Evolutionary conservation across 1,140 invertebrate genomes (phyloP), one percentile per base, ranked within the genome.

Genomic region (Polypedilum pembai): DNA sequence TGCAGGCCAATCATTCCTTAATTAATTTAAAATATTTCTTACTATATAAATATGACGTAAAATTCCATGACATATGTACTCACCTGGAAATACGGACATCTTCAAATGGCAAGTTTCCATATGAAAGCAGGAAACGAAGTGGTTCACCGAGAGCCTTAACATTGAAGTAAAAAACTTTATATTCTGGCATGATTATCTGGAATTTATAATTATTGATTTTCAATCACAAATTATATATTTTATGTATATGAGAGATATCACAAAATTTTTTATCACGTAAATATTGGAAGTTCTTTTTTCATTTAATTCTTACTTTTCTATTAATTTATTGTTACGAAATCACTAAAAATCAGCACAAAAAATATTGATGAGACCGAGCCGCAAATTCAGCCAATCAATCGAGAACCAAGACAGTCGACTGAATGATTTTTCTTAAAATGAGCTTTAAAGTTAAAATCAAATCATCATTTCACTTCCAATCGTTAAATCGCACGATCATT

Each of bases 161-260:
- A 78, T 88, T 85, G 81, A 90, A 91, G 77, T 91, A 91, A 74
- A 85, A 87, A 12, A 91, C 79, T 77, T 86, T 87, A 79, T 87
- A 87, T 78, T 78, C 78, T 79, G 82, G 81, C 78, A 33, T 33
- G 24, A 80, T 82, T 76, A 81, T 79, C 73, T 80, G 80, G 8
- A 56, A 56, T 3, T 73, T n/a, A 40, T 73, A 21, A 72, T 72
- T 8, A 3, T 10, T 72, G 66, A 18, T n/a, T n/a, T 72, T 72
- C 20, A 56, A 56, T 56, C n/a, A 56, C 10, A 56, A 56, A 56
- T 15, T 56, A n/a, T n/a, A n/a, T n/a, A 3, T 56, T 12, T 33
- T 33, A 33, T 33, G 24, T 5, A 33, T 33, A 5, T 33, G 1
- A 3, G 5, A 33, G 24, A 33, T 33, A 33, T 33, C 24, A 33